phyloP scores from a whole-genome alignment of 1,140 invertebrate genomes.

The Ptiloglossa arizonensis region DNA sequence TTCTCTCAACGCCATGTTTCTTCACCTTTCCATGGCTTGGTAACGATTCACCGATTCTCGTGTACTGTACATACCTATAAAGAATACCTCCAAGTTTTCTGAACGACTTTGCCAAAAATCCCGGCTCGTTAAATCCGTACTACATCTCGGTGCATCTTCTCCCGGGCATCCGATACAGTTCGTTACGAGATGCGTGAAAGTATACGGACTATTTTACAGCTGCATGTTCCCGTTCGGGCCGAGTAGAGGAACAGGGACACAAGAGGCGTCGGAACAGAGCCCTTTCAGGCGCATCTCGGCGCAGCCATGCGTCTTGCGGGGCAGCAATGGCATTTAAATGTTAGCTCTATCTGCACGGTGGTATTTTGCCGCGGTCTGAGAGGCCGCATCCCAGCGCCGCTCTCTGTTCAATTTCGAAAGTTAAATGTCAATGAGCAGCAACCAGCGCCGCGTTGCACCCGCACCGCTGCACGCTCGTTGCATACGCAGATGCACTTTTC shows the following conservation, averaged over 20 bases:
- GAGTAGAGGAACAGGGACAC: not conserved
- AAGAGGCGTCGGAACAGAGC: constrained; percentile 14
- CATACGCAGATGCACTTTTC: constrained; percentile 41
- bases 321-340: constrained; percentile 75
- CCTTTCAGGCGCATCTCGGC: constrained; percentile 50
- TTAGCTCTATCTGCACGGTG: constrained; percentile 71
- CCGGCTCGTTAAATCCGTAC: too few relatives aligned
- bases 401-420: constrained; percentile 73
- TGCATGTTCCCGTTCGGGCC: not conserved
- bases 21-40: too few relatives aligned
- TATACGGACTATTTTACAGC: not conserved
- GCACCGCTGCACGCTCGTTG: constrained; percentile 6
- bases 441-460: constrained; percentile 12
- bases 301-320: constrained; percentile 49
- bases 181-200: constrained; percentile 17
- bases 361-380: constrained; percentile 65
- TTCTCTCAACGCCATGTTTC: too few relatives aligned
- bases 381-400: constrained; percentile 52
- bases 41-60: too few relatives aligned
- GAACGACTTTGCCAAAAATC: too few relatives aligned
- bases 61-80: too few relatives aligned
- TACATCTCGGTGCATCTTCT: too few relatives aligned
- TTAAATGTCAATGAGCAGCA: constrained; percentile 73
- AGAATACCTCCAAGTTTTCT: too few relatives aligned
- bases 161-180: too few relatives aligned